These are phyloP conservation scores for Neotragus moschatus DNA, from an alignment of 2,113 vertebrate genomes.

Conservation along the genomic window DNA sequence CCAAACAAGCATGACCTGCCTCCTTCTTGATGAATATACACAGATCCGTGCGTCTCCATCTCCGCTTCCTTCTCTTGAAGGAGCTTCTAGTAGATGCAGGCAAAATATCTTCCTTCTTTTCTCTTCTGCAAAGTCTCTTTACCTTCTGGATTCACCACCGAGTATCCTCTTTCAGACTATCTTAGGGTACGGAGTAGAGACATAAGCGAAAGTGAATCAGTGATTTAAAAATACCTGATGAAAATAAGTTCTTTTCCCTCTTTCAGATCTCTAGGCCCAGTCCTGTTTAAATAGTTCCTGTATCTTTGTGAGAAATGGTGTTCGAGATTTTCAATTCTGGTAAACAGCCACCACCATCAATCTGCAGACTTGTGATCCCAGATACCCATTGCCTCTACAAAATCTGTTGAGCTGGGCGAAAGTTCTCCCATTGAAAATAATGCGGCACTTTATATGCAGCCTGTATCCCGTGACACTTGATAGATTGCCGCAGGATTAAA, in stretches of 20 bases:
- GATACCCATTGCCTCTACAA: background rate
- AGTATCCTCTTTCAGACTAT: background rate
- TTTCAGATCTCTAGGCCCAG: background rate
- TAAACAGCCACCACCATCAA: background rate
- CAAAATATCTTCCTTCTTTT: background rate
- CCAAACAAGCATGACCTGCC: accelerated
- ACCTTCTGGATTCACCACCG: background rate
- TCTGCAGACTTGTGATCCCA: background rate
- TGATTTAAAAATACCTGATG: background rate
- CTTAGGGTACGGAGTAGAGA: accelerated
- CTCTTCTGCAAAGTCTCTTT: background rate
- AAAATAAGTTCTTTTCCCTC: background rate
- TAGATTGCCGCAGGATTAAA: background rate
- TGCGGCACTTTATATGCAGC: background rate
- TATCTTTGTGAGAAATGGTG: background rate
- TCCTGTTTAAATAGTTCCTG: conserved; percentile 29
- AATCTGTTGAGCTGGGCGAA: background rate
- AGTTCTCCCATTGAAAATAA: background rate
- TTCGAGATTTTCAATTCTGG: background rate
- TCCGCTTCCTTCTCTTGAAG: background rate
- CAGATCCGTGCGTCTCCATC: background rate
- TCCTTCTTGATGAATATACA: background rate
- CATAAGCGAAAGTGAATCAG: background rate
- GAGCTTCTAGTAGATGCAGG: background rate
- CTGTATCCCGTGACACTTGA: background rate